Evolutionary conservation across 2,888 invertebrate genomes (phyloP), one percentile per base, ranked within the genome.

Genomic region (Stegana nigrithorax): DNA sequence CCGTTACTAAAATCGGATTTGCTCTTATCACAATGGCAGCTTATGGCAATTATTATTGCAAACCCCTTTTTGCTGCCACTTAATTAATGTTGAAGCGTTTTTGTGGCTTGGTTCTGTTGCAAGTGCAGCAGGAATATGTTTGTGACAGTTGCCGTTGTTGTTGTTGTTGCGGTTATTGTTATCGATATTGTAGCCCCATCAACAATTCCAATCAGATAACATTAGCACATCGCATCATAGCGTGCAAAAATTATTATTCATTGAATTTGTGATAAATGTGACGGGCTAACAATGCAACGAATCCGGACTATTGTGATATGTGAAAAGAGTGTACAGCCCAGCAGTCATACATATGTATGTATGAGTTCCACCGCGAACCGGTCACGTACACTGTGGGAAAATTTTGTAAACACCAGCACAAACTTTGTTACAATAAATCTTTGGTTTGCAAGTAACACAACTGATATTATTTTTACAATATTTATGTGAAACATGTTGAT

Each of bases 211-310:
- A 82, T 82, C 82, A 80, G 82, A 83, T 83, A 82, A 81, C 76
- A 81, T 82, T 83, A 78, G 82, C 82, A 80, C 80, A 81, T 81
- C 81, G 81, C 81, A 81, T 78, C 75, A 76, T 78, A 78, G 79
- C 80, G 77, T 77, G 79, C 82, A 82, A 82, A 75, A 82, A 82
- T 82, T 82, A 82, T 81, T 81, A 82, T 82, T 82, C 82, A 82
- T 82, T 82, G 82, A 83, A 83, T 82, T 82, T 82, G 81, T 82
- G 82, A 82, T 82, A 81, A 82, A 82, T 83, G 82, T 82, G 81
- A 82, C 81, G 80, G 81, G 75, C 70, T 70, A 75, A 75, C 76
- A 73, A 73, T 21, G 17, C 32, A 32, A 7, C 59, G 36, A 10
- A 45, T 32, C 25, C 61, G 57, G 53, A 47, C 29, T 53, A 60